Evolutionary conservation across 2,797 vertebrate species (phyloP), one percentile per base, ranked within the genome.

Genomic region (Helostoma temminkii): DNA sequence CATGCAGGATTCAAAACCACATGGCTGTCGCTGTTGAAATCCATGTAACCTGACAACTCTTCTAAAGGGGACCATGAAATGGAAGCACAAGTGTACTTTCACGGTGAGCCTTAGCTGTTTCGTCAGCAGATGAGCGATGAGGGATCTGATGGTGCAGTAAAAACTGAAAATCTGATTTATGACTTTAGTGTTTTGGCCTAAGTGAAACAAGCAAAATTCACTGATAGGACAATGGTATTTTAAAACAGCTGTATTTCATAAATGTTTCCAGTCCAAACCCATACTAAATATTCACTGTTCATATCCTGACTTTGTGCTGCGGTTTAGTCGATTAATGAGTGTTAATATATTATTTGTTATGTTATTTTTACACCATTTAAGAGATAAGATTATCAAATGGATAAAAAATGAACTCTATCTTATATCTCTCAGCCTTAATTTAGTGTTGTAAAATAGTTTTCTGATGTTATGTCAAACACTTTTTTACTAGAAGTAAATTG

Each of bases 21-120:
- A 77, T 64, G 79, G 77, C 73, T 61, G 66, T 37, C 26, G 12
- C 25, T 37, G n/a, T n/a, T 75, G 74, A 83, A 67, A 58, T 54
- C 80, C 66, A 71, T 82, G 86, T 82, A 85, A 88, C 79, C 71
- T 75, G 83, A 89, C 88, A 77, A 68, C 73, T 76, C 81, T 65
- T 82, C 77, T 74, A n/a, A 88, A 48, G 58, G 62, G 14, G 21
- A 55, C 53, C 82, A 14, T 82, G 81, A 85, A 83, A 83, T 71
- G 76, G 67, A 78, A 75, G 69, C 83, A 72, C 76, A 71, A 67
- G 83, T 72, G 70, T 41, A 60, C 75, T 82, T 80, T 73, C 58
- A 68, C 46, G 10, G 61, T 66, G 61, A 74, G 77, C 46, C 58
- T 65, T 2, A 30, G 48, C 37, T 0, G 37, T 64, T 74, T 70